Evolutionary conservation across 2,797 vertebrate genomes (phyloP).

Genomic region (Danio jaintianensis): DNA sequence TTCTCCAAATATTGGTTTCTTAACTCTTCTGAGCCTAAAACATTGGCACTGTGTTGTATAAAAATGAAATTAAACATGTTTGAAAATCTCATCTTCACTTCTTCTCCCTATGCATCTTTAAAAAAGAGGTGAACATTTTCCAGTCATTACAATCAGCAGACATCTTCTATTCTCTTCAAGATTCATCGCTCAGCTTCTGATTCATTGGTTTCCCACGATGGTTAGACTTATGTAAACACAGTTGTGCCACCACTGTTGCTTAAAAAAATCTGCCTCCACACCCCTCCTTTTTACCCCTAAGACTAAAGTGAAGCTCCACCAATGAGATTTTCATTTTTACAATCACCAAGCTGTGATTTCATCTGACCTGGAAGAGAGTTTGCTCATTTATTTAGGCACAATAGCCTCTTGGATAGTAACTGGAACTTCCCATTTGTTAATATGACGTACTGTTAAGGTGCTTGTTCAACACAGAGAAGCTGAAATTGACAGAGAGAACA

Average conservation of each 20-base stretch:
- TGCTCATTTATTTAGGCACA: constrained; percentile 24
- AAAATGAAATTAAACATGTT: too few relatives aligned
- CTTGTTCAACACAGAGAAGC: constrained; percentile 26
- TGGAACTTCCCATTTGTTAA: constrained; percentile 41
- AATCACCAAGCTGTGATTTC: not conserved
- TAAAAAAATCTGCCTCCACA: not conserved
- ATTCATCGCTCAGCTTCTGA: not conserved
- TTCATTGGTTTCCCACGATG: not conserved
- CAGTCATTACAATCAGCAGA: not conserved
- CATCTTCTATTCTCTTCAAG: not conserved
- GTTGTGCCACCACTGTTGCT: not conserved
- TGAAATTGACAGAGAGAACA: constrained; percentile 48
- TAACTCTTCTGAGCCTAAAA: too few relatives aligned
- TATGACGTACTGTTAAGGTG: constrained; percentile 13
- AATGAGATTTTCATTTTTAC: not conserved
- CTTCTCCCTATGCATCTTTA: too few relatives aligned
- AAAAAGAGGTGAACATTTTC: not conserved
- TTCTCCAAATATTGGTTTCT: too few relatives aligned
- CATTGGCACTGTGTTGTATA: too few relatives aligned
- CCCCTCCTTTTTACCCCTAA: not conserved
- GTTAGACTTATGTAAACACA: not conserved
- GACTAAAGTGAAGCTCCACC: constrained; percentile 11
- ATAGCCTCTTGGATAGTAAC: constrained; percentile 31
- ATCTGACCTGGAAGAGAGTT: constrained; percentile 23
- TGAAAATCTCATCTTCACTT: not conserved